Evolutionary conservation across 2,113 vertebrate species (phyloP).

Genomic region (Phycodurus eques): DNA sequence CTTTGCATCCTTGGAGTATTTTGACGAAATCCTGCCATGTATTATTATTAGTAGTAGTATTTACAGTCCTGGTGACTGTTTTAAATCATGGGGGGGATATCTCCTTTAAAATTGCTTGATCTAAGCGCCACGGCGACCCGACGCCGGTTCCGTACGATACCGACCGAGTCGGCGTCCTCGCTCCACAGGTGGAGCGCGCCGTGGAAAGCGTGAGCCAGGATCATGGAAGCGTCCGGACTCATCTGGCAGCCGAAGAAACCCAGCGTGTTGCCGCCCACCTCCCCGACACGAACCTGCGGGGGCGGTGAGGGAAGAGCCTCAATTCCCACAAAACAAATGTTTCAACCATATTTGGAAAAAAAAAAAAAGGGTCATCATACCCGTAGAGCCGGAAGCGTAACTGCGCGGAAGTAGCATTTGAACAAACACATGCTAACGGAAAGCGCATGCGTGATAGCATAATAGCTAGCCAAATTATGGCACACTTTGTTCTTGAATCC

Average conservation of each 20-base stretch:
- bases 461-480: too few relatives aligned
- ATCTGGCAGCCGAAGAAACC: constrained; percentile 95
- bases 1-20: too few relatives aligned
- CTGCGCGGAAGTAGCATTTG: not conserved
- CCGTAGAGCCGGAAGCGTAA: too few relatives aligned
- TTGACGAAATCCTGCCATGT: too few relatives aligned
- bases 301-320: constrained; percentile 8
- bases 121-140: not conserved
- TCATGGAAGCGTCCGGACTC: constrained; percentile 86
- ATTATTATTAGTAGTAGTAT: too few relatives aligned
- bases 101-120: not conserved
- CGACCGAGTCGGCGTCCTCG: constrained; percentile 46
- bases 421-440: not conserved
- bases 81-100: too few relatives aligned
- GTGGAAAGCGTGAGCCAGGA: constrained; percentile 90
- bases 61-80: too few relatives aligned
- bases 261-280: constrained; percentile 95
- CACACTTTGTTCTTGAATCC: too few relatives aligned
- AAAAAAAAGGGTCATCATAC: not conserved
- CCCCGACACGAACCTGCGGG: constrained; percentile 89
- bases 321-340: not conserved
- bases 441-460: too few relatives aligned
- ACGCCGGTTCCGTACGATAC: not conserved
- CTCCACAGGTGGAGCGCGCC: constrained; percentile 94
- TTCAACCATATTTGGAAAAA: not conserved